Evolutionary conservation across 2,113 vertebrate genomes (phyloP), one percentile per base, ranked within the genome.

Genomic region (Chroicocephalus ridibundus): DNA sequence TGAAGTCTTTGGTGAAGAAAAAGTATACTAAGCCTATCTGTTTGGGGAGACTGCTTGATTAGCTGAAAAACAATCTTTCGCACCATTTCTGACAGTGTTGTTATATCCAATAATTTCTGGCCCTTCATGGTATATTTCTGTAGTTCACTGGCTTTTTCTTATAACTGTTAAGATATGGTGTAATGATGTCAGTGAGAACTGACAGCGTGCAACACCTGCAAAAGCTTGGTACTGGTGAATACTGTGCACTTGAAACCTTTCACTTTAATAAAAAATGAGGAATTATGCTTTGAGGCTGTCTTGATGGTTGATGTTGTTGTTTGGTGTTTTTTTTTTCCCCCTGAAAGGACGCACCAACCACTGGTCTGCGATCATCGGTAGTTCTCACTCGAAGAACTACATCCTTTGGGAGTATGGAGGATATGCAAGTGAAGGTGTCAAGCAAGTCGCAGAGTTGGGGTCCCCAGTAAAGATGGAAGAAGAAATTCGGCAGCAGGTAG

Each of bases 401-500:
- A 99, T 99, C 80, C 97, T 99, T 24, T 99, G 99, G 99, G 99
- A 99, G 90, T 99, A 99, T 0, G 99, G 99, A 34, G 99, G 99
- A 15, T 98, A 98, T 6, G 96, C 99, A 16, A 99, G 99, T 0
- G 99, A 99, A 12, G 99, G 99, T 1, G 99, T 99, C 74, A 99
- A 99, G 40, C 99, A 99, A 95, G 98, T 99, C 0, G 99, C 99
- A 47, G 99, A 99, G 90, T 76, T 99, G 97, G 99, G 99, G 8
- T 99, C 99, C 20, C 99, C 99, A 0, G 99, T 99, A 51, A 99
- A 99, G 98, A 99, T 99, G 99, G 99, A 99, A 94, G 99, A 99
- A 98, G 99, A 99, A 98, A 99, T 99, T 96, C 98, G 99, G 51
- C 99, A 99, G 78, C 99, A 99, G 98, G 99, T 99, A 98, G 96